These are phyloP conservation scores for Baronia brevicornis DNA, from an alignment of 2,888 invertebrate genomes.

Conservation along the genomic window DNA sequence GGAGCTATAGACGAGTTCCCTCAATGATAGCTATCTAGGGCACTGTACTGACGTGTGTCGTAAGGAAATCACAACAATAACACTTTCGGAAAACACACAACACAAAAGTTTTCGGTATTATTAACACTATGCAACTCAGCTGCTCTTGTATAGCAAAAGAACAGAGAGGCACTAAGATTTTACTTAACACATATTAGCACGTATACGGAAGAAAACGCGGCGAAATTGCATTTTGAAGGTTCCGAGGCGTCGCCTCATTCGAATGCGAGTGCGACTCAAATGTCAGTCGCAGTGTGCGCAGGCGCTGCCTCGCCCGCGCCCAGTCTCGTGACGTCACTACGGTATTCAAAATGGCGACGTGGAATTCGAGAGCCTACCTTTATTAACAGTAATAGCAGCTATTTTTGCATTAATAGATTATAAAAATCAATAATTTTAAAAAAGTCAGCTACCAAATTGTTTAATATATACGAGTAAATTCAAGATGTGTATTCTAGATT, in stretches of 20 bases:
- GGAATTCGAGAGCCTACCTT: constrained; percentile 70
- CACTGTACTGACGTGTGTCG: constrained; percentile 52
- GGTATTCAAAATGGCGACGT: constrained; percentile 72
- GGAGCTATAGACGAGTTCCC: constrained; percentile 49
- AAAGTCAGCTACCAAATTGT: too few relatives aligned
- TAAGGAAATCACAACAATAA: constrained; percentile 68
- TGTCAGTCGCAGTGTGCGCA: constrained; percentile 34
- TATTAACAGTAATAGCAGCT: constrained; percentile 8
- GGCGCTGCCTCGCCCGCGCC: constrained; percentile 53
- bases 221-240: constrained; percentile 60
- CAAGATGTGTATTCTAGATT: too few relatives aligned
- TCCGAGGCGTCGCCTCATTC: constrained; percentile 62
- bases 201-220: constrained; percentile 53
- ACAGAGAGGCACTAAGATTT: constrained; percentile 54
- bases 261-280: constrained; percentile 60
- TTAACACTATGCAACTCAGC: constrained; percentile 43
- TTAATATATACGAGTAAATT: too few relatives aligned
- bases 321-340: constrained; percentile 64
- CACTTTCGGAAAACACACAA: constrained; percentile 57
- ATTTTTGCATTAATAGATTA: constrained; percentile 11
- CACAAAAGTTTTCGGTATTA: constrained; percentile 30
- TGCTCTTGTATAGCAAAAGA: constrained; percentile 62
- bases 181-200: constrained; percentile 45
- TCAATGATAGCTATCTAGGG: constrained; percentile 53
- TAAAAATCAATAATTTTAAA: too few relatives aligned